Percentiles rank a stretch among this genome's conserved stretches.
Conservation (phyloP, 2,888 invertebrate genomes). For the Hirudinaria manillensis region DNA sequence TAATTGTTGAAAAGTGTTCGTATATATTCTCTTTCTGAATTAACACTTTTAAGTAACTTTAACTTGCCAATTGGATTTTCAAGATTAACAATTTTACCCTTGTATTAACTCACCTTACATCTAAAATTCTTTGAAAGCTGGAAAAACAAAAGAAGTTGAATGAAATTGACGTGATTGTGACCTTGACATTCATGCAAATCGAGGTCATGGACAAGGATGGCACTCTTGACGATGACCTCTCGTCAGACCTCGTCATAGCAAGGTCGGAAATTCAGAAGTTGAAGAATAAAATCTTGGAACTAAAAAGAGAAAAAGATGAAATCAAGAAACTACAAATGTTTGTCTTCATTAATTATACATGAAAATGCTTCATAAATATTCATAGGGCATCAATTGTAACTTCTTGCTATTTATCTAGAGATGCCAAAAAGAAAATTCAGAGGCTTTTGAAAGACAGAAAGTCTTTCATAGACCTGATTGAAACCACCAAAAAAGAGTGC, state of each 20-base stretch:
- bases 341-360: slow-evolving; percentile 14
- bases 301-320: slow-evolving; percentile 51
- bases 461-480: slow-evolving; percentile 48
- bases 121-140: slow-evolving; percentile 42
- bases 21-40: not conserved
- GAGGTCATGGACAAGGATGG: slow-evolving; percentile 48
- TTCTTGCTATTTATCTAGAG: slow-evolving; percentile 42
- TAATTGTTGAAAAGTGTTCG: not conserved
- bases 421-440: slow-evolving; percentile 50
- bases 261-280: slow-evolving; percentile 46
- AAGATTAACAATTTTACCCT: not conserved
- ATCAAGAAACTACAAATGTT: slow-evolving; percentile 53
- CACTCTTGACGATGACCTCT: slow-evolving; percentile 49
- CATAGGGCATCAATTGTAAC: no score
- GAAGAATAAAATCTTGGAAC: slow-evolving; percentile 52
- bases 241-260: slow-evolving; percentile 51
- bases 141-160: slow-evolving; percentile 67
- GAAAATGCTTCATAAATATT: not conserved
- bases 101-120: not conserved
- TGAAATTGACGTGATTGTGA: slow-evolving; percentile 61
- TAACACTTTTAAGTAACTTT: not conserved
- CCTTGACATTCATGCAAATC: slow-evolving; percentile 52
- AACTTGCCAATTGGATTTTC: not conserved
- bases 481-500: slow-evolving; percentile 49
- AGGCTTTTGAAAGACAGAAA: slow-evolving; percentile 52